A percentile compares a stretch with the other conserved stretches of the same genome.
Evolutionary conservation across 2,113 vertebrate genomes (phyloP).

Genomic region (Copsychus sechellarum): DNA sequence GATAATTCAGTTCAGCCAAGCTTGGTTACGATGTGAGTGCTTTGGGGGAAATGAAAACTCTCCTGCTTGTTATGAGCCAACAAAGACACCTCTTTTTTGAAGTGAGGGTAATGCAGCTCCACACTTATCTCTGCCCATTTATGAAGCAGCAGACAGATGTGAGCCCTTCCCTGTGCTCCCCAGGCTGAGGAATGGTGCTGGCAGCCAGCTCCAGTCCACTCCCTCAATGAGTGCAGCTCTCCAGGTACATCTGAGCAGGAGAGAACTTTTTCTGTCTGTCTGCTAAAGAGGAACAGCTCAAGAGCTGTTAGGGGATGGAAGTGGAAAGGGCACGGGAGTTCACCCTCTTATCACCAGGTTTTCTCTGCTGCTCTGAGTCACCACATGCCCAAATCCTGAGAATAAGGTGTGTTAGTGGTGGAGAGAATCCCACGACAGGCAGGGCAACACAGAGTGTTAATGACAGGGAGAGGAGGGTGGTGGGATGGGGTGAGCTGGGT

Average conservation of each 20-base stretch:
- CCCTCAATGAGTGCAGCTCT: not conserved
- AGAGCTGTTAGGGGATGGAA: conserved; percentile 41
- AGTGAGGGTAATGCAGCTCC: conserved; percentile 10
- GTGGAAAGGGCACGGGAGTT: conserved; percentile 42
- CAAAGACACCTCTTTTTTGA: conserved; percentile 32
- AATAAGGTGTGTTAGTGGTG: conserved; percentile 16
- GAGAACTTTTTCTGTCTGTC: not conserved
- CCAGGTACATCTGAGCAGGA: conserved; percentile 9
- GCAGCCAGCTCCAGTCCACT: not conserved
- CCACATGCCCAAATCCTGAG: conserved; percentile 13
- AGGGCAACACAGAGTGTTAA: not conserved
- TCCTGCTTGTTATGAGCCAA: not conserved
- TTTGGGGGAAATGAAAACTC: conserved; percentile 6
- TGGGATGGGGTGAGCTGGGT: conserved; percentile 6
- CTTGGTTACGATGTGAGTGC: not conserved
- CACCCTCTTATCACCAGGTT: conserved; percentile 38
- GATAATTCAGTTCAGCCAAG: not conserved
- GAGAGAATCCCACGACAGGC: not conserved
- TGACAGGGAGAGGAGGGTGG: not conserved
- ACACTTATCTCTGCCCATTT: conserved; percentile 39
- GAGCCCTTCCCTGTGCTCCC: not conserved
- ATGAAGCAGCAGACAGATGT: conserved; percentile 48
- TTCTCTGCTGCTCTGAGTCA: conserved; percentile 31
- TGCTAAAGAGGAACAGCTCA: conserved; percentile 31
- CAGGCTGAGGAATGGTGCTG: conserved; percentile 24